Percentiles rank a stretch among this genome's conserved stretches.
phyloP scores from a whole-genome alignment of 2,888 invertebrate genomes.

The Melanophora roralis region DNA sequence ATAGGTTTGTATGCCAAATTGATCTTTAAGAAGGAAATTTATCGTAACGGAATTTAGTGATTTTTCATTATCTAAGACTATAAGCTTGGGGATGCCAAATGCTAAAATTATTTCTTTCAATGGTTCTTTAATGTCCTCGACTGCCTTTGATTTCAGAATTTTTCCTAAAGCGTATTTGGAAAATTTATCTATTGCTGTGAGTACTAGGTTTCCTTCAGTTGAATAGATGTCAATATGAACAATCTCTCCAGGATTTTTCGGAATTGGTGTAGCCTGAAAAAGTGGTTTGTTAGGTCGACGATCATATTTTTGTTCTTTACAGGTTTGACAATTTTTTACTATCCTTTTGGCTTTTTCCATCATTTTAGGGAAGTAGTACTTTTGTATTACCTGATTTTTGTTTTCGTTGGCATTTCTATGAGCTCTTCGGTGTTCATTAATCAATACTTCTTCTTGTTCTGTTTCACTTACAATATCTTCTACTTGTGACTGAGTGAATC shows the following conservation, averaged over 20 bases:
- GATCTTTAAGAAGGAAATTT: neutral
- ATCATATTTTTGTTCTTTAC: too few relatives aligned
- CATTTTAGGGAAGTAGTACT: conserved; percentile 36
- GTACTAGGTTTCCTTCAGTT: too few relatives aligned
- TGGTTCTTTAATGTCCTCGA: too few relatives aligned
- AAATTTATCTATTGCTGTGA: too few relatives aligned
- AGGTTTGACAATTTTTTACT: too few relatives aligned
- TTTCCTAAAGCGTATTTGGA: too few relatives aligned
- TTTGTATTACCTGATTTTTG: conserved; percentile 12
- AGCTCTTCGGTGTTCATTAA: conserved; percentile 28
- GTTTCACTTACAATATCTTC: neutral
- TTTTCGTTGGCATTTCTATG: conserved; percentile 39
- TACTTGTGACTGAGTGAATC: conserved; percentile 25
- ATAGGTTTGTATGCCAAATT: neutral
- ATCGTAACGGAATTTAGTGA: neutral
- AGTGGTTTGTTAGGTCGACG: neutral
- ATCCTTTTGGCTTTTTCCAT: conserved; percentile 15
- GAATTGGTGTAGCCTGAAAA: too few relatives aligned
- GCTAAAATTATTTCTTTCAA: too few relatives aligned
- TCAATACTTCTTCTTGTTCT: conserved; percentile 26
- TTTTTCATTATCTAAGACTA: neutral
- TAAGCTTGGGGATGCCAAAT: too few relatives aligned
- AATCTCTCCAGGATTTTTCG: too few relatives aligned
- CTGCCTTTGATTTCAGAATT: too few relatives aligned
- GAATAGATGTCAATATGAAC: too few relatives aligned